Base-by-base conservation (phyloP, 1,140 invertebrate species). In the Pachyrhynchus sulphureomaculatus region DNA sequence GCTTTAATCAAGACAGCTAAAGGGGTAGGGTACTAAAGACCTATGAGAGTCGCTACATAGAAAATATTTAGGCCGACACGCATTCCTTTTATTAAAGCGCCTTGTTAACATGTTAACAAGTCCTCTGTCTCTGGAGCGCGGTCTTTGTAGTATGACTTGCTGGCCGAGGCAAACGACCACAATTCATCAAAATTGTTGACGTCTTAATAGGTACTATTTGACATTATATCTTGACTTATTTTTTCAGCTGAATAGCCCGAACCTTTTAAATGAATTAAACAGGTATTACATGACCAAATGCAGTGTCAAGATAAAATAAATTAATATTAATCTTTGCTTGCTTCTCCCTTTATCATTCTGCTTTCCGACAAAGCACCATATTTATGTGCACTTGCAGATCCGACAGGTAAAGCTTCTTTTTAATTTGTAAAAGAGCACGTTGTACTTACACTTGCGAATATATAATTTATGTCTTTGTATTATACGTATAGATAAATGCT, bases 121-220 rank as follows among this genome's bases (percentile, higher is more conserved):
- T 44, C 60, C 29, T 44, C 26, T 55, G 29, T 48, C 20, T 34
- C 15, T 10, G 26, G 26, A 33, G 55, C 44, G 42, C 33, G 39
- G 26, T 23, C 34, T 52, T 52, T 36, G 39, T 52, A 21, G 47
- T 52, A 60, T 32, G 56, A 49, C 56, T 49, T 23, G 36, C 37
- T 45, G 44, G 21, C 39, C 49, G 42, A 36, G 39, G 21, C 42
- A 15, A 36, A 53, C 47, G 59, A 39, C 41, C 29, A 41, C 51
- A 20, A 62, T 62, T 62, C 60, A 62, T 62, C 60, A 62, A 62
- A 62, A 55, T 53, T 29, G 60, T 53, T 62, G 60, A 62, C 60
- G 45, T 62, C 60, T 62, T 62, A 62, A 62, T 62, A 62, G 60
- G 60, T 48, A 48, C 60, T 62, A 62, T 62, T 62, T 62, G 60